These are phyloP conservation scores for Gobiocypris rarus DNA, from an alignment of 2,113 vertebrate species.

Conservation along the genomic window DNA sequence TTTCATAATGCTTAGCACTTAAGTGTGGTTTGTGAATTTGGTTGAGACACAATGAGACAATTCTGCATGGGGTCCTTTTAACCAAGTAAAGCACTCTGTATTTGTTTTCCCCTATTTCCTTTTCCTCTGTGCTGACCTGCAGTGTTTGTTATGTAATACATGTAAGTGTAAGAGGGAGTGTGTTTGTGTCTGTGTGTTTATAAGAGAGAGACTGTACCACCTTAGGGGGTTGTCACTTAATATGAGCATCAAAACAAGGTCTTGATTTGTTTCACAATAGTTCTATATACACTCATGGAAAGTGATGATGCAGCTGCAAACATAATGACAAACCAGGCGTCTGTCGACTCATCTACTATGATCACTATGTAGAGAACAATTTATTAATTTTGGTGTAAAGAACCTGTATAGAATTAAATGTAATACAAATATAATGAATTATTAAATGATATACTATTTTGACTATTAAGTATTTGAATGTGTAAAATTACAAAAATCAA, in stretches of 20 bases:
- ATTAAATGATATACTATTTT: too few species aligned
- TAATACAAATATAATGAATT: too few species aligned
- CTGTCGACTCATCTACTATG: slow-evolving; percentile 13
- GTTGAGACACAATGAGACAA: too few species aligned
- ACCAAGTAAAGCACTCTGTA: too few species aligned
- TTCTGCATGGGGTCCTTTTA: too few species aligned
- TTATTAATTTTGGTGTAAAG: too few species aligned
- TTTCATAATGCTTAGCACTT: too few species aligned
- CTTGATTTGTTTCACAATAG: slow-evolving; percentile 61
- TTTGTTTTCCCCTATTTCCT: not conserved
- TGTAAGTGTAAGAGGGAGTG: slow-evolving; percentile 31
- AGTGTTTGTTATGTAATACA: slow-evolving; percentile 55
- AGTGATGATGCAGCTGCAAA: slow-evolving; percentile 43
- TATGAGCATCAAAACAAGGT: slow-evolving; percentile 57
- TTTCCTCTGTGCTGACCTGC: slow-evolving; percentile 27
- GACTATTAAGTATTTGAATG: too few species aligned
- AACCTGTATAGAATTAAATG: too few species aligned
- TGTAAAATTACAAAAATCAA: too few species aligned
- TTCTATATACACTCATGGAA: slow-evolving; percentile 21
- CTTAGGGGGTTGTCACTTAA: slow-evolving; percentile 58
- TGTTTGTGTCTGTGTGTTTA: not conserved
- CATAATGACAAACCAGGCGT: slow-evolving; percentile 39
- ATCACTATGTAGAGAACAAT: not conserved
- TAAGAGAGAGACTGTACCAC: slow-evolving; percentile 33
- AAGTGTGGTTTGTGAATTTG: too few species aligned